Evolutionary conservation across 2,888 invertebrate genomes (phyloP), one percentile per base, ranked within the genome.

Genomic region (Eurytoma californica): DNA sequence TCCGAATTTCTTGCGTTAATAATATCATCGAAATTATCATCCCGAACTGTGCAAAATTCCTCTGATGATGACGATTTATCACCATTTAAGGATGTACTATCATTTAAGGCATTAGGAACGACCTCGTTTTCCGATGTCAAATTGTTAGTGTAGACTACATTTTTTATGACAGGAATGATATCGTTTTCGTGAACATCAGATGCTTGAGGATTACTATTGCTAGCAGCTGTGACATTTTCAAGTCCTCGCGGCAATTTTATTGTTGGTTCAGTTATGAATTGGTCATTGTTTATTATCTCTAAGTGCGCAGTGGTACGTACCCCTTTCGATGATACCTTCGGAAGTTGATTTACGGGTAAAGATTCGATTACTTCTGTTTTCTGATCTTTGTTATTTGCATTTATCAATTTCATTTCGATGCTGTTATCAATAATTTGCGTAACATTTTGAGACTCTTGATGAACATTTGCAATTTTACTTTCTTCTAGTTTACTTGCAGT

Each of bases 31-130:
- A 76, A 72, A 72, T 69, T 75, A 20, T 76, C 79, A 24, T 81
- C 81, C 13, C 67, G 63, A 12, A 82, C 80, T 12, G 82, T 78
- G 28, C 80, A 80, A 76, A 80, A 82, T 18, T 82, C 82, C 18
- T 80, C 81, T 14, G 79, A 77, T 9, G 81, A 79, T 18, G 80
- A 80, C 0, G 76, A 73, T 5, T 14, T 39, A 24, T 72, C 60
- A 30, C 65, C 72, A 3, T 24, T 24, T 24, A 2, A 24, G 24
- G 24, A 24, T 24, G 60, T n/a, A n/a, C 16, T 78, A 60, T 75
- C 57, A 18, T 53, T 68, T 16, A 68, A 30, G 3, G 20, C 18
- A 14, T 28, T 14, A 9, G 51, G 18, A 12, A 66, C 55, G 7
- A 39, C 1, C 9, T 9, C 1, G 2, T 30, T 63, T 13, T 80